phyloP scores from a whole-genome alignment of 2,113 vertebrate genomes.

The Camelus bactrianus region DNA sequence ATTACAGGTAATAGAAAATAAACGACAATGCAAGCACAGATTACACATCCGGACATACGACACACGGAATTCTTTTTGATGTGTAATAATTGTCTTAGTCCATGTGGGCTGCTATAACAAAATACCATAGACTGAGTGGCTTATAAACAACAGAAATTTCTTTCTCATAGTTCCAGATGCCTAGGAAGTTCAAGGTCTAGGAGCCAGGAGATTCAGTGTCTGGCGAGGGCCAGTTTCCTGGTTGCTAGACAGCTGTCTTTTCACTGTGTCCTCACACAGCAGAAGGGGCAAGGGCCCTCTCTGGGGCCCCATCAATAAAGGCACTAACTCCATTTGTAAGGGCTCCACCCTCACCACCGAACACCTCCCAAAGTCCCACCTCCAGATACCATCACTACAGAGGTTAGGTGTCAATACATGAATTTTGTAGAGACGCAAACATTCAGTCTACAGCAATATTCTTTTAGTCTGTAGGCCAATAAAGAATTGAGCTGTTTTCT shows the following conservation, averaged over 20 bases:
- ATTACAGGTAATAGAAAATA: conserved; percentile 29
- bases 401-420: background rate
- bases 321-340: background rate
- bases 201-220: background rate
- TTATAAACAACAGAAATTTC: background rate
- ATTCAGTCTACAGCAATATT: background rate
- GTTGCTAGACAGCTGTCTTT: background rate
- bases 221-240: background rate
- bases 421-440: background rate
- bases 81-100: background rate
- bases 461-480: background rate
- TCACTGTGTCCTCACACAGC: background rate
- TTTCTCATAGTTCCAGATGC: background rate
- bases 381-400: background rate
- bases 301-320: background rate
- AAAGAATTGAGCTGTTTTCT: background rate
- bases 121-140: background rate
- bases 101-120: background rate
- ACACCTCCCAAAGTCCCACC: background rate
- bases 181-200: background rate
- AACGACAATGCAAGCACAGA: background rate
- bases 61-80: background rate
- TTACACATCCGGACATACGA: background rate
- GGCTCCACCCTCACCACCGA: background rate
- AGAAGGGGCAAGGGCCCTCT: background rate